Percentiles rank a stretch among this genome's conserved stretches.
Evolutionary conservation across 2,797 vertebrate genomes (phyloP).

Genomic region (Peromyscus nudipes): DNA sequence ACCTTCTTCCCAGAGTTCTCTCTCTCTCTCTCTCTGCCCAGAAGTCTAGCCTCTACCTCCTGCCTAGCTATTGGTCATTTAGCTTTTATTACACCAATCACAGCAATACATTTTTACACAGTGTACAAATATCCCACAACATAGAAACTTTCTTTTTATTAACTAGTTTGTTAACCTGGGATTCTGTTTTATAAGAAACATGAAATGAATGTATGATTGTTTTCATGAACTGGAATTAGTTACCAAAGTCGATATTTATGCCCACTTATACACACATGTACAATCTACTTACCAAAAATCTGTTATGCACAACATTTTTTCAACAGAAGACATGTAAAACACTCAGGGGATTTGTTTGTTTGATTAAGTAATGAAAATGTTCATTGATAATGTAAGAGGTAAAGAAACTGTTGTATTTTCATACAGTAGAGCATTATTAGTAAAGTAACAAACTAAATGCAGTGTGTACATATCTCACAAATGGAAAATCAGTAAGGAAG

Average conservation of each 20-base stretch:
- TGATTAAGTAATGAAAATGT: not conserved
- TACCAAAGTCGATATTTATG: not conserved
- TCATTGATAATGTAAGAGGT: not conserved
- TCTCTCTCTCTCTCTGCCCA: no score
- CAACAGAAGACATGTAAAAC: not conserved
- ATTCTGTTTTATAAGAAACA: not conserved
- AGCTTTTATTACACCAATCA: not conserved
- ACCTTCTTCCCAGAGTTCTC: not conserved
- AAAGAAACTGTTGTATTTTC: not conserved
- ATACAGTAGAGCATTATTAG: not conserved
- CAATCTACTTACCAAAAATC: not conserved
- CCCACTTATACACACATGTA: not conserved
- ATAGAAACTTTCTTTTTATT: not conserved
- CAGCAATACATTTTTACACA: not conserved
- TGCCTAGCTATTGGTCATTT: not conserved
- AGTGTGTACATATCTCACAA: not conserved
- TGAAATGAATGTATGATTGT: not conserved
- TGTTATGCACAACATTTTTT: not conserved
- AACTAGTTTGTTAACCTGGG: slow-evolving; percentile 21
- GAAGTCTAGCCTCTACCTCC: not conserved
- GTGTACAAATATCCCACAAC: not conserved
- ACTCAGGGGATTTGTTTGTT: not conserved
- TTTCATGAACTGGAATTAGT: not conserved
- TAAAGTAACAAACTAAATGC: not conserved
- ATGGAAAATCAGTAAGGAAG: not conserved